Evolutionary conservation across 2,888 invertebrate genomes (phyloP).

Genomic region (Aproaerema taeniolella): DNA sequence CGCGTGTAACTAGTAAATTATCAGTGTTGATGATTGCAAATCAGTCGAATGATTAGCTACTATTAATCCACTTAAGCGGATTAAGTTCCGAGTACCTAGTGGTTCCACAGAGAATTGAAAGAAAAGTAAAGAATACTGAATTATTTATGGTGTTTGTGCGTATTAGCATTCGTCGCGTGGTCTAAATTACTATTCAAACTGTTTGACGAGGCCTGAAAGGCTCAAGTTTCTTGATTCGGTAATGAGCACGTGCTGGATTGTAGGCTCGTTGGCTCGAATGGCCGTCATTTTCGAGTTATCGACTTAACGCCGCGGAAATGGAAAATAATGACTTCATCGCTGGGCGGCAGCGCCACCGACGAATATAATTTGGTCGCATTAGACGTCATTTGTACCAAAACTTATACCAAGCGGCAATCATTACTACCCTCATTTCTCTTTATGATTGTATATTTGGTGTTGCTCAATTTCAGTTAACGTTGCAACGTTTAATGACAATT

Average conservation of each 20-base stretch:
- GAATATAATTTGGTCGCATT: constrained; percentile 67
- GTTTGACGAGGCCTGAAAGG: constrained; percentile 19
- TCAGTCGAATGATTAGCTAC: no score
- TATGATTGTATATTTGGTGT: no score
- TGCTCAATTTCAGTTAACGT: no score
- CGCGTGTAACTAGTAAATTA: no score
- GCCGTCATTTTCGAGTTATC: constrained; percentile 76
- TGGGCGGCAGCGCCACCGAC: constrained; percentile 49
- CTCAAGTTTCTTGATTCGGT: constrained; percentile 46
- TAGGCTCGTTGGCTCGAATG: constrained; percentile 54
- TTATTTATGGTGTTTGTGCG: no score
- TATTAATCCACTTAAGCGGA: no score
- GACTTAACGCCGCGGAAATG: constrained; percentile 72
- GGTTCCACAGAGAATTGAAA: no score
- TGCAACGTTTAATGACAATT: no score
- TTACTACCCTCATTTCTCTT: background rate
- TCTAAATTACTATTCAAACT: constrained; percentile 23
- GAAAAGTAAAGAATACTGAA: no score
- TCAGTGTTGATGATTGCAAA: no score
- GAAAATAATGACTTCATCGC: constrained; percentile 74
- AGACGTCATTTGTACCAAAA: constrained; percentile 58
- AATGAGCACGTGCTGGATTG: constrained; percentile 58
- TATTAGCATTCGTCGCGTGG: no score
- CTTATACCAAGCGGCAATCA: constrained; percentile 18
- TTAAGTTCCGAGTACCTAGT: no score